Percentiles rank a stretch among this genome's conserved stretches.
These are phyloP conservation scores for Gymnosoma rotundatum DNA, from an alignment of 2,888 invertebrate genomes.

Conservation along the genomic window DNA sequence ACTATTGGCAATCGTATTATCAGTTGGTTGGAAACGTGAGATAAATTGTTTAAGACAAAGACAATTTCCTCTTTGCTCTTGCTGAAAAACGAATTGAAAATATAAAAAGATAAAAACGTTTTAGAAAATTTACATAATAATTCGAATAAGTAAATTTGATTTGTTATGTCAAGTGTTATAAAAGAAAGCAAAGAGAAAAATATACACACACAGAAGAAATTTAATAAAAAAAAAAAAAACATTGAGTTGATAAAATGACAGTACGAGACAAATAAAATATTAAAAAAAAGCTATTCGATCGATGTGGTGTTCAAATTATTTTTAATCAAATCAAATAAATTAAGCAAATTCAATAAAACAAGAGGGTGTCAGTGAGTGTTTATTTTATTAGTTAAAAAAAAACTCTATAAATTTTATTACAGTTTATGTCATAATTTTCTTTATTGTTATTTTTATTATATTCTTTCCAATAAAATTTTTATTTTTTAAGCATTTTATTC, in stretches of 20 bases:
- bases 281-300: background rate
- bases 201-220: background rate
- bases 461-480: constrained; percentile 25
- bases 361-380: too few relatives aligned
- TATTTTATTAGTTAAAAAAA: too few relatives aligned
- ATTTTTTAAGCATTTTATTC: constrained; percentile 18
- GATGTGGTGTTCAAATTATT: background rate
- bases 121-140: constrained; percentile 20
- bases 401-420: constrained; percentile 5
- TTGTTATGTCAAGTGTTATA: constrained; percentile 57
- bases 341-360: background rate
- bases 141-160: constrained; percentile 44
- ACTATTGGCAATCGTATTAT: background rate
- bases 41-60: background rate
- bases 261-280: background rate
- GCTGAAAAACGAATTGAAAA: too few relatives aligned
- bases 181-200: background rate
- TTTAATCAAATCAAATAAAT: background rate
- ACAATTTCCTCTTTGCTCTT: background rate
- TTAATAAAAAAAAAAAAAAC: constrained; percentile 4
- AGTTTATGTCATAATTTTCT: constrained; percentile 37
- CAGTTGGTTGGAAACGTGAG: background rate
- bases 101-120: background rate
- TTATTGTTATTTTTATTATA: constrained; percentile 23
- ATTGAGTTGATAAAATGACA: background rate